Evolutionary conservation across 1,140 invertebrate genomes (phyloP).

Genomic region (Araneus ventricosus): DNA sequence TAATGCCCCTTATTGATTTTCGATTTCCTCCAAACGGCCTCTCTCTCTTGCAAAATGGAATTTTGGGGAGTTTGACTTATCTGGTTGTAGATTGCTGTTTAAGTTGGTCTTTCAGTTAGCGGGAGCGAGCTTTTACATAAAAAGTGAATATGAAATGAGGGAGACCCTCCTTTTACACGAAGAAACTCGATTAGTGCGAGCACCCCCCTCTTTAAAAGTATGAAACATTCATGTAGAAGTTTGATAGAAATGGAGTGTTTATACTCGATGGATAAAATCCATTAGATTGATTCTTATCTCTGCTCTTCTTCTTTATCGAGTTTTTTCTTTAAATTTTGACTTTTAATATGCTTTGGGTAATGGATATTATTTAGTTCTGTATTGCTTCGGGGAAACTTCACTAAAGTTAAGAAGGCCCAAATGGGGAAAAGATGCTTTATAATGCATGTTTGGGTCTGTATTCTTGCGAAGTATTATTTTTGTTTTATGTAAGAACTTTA

Average conservation of each 20-base stretch:
- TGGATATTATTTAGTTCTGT: neutral
- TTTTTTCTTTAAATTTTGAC: neutral
- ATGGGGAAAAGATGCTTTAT: too few species aligned
- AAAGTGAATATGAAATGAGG: constrained; percentile 8
- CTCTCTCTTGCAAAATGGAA: constrained; percentile 16
- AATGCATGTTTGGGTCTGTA: too few species aligned
- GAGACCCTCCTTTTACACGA: neutral
- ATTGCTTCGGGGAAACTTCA: neutral
- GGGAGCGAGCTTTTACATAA: neutral
- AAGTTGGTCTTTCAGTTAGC: constrained; percentile 23
- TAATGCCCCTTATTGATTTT: constrained; percentile 17
- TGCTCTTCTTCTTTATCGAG: neutral
- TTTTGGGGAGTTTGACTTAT: constrained; percentile 16
- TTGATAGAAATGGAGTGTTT: neutral
- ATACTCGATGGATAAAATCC: neutral
- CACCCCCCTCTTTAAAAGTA: neutral
- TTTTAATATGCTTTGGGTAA: constrained; percentile 21
- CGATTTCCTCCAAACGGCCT: constrained; percentile 9
- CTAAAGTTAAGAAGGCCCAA: too few species aligned
- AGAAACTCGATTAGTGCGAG: neutral
- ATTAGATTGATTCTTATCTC: constrained; percentile 23
- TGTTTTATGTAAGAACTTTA: too few species aligned
- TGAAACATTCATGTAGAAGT: constrained; percentile 30
- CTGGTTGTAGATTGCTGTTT: neutral
- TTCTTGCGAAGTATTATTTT: too few species aligned